phyloP scores from a whole-genome alignment of 2,888 invertebrate genomes.

The Pecten maximus region DNA sequence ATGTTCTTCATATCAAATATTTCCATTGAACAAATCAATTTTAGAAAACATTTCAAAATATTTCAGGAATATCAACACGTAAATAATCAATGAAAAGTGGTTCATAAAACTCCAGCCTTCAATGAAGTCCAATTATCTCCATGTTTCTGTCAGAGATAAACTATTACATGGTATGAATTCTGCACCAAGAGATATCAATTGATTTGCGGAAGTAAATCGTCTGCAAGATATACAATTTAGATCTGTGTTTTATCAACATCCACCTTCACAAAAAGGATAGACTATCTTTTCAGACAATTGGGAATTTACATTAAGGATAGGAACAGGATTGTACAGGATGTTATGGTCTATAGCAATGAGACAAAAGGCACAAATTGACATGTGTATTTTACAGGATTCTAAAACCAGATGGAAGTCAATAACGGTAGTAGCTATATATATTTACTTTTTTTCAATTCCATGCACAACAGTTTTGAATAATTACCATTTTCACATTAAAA shows the following conservation, averaged over 20 bases:
- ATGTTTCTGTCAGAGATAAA: neutral
- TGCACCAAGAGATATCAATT: neutral
- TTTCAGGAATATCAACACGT: neutral
- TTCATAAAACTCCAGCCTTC: neutral
- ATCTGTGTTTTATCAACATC: neutral
- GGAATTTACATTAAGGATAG: neutral
- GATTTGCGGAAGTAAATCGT: slow-evolving; percentile 8
- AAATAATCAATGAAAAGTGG: neutral
- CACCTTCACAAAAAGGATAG: neutral
- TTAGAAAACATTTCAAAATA: neutral
- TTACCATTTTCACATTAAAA: no score
- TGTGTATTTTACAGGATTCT: neutral
- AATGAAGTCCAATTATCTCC: neutral
- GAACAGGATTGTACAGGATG: neutral
- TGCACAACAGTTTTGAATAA: no score
- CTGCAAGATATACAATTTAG: neutral
- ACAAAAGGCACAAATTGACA: neutral
- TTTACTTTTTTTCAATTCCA: no score
- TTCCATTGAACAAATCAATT: neutral
- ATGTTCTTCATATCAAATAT: neutral
- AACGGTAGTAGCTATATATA: no score
- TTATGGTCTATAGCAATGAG: neutral
- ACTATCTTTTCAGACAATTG: neutral
- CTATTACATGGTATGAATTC: neutral
- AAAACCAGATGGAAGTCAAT: no score